A percentile compares a stretch with the other conserved stretches of the same genome.
Evolutionary conservation across 2,888 invertebrate species (phyloP).

Genomic region (Coleophora deauratella): DNA sequence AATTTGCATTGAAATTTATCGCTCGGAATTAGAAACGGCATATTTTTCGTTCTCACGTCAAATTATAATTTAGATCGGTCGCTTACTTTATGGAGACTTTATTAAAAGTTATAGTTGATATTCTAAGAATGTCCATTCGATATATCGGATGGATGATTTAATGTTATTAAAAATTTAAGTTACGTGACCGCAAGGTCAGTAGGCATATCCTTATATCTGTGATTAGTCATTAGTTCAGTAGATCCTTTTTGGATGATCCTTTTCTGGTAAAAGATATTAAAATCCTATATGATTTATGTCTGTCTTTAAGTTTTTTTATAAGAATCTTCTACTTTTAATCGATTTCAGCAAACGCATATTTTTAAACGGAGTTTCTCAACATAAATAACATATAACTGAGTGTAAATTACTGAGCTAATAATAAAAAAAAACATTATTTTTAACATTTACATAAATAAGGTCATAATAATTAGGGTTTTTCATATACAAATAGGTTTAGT

Average conservation of each 20-base stretch:
- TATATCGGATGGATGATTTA: constrained; percentile 43
- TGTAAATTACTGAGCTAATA: no score
- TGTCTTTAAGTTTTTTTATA: constrained; percentile 12
- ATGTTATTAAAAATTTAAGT: constrained; percentile 45
- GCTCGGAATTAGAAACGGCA: constrained; percentile 37
- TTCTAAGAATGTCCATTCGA: constrained; percentile 43
- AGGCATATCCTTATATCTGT: constrained; percentile 45
- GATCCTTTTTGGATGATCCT: constrained; percentile 37
- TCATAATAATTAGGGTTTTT: no score
- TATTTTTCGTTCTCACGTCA: constrained; percentile 46
- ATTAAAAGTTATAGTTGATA: constrained; percentile 40
- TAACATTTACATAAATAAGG: no score
- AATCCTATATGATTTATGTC: constrained; percentile 28
- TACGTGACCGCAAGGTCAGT: constrained; percentile 24
- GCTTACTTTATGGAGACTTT: constrained; percentile 48
- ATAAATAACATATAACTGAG: no score
- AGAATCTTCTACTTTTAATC: no score
- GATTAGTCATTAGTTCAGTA: constrained; percentile 48
- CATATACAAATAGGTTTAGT: no score
- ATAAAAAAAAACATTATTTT: no score
- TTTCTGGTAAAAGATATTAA: constrained; percentile 21
- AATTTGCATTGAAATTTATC: constrained; percentile 64
- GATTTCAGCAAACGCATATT: no score
- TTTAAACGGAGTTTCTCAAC: no score
- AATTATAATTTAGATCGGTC: constrained; percentile 57